These are phyloP conservation scores for Fratercula arctica DNA, from an alignment of 2,797 vertebrate genomes.

Conservation along the genomic window DNA sequence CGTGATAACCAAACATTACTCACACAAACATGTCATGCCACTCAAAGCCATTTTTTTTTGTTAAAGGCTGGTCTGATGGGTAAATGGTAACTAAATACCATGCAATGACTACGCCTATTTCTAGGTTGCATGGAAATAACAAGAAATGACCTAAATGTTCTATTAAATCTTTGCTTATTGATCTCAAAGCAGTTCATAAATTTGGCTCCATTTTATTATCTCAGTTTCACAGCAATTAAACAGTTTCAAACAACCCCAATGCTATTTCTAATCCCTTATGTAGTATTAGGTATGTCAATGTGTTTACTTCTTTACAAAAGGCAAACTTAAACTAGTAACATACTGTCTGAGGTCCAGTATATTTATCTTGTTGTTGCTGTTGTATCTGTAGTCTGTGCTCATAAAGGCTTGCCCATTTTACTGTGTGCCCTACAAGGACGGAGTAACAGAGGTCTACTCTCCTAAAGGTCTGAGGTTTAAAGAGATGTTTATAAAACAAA, in stretches of 20 bases:
- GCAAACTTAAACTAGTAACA: background rate
- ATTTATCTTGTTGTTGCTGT: background rate
- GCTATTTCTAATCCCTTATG: background rate
- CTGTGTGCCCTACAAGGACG: rapidly evolving
- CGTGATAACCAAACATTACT: background rate
- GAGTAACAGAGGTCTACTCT: background rate
- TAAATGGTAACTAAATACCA: background rate
- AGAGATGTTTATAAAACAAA: background rate
- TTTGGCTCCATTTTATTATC: background rate
- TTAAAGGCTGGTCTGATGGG: background rate
- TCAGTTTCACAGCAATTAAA: background rate
- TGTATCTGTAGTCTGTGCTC: background rate
- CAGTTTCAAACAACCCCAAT: background rate
- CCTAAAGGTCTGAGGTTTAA: background rate
- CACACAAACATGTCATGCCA: background rate
- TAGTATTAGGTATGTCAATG: background rate
- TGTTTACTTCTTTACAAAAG: background rate
- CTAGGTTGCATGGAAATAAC: background rate
- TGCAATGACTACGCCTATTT: background rate
- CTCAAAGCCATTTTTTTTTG: background rate
- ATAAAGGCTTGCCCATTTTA: background rate
- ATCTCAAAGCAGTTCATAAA: background rate
- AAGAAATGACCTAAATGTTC: background rate
- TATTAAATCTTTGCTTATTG: background rate
- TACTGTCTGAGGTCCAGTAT: background rate